Conservation (phyloP, 2,113 vertebrate genomes). For the Hippocampus guttulatus region DNA sequence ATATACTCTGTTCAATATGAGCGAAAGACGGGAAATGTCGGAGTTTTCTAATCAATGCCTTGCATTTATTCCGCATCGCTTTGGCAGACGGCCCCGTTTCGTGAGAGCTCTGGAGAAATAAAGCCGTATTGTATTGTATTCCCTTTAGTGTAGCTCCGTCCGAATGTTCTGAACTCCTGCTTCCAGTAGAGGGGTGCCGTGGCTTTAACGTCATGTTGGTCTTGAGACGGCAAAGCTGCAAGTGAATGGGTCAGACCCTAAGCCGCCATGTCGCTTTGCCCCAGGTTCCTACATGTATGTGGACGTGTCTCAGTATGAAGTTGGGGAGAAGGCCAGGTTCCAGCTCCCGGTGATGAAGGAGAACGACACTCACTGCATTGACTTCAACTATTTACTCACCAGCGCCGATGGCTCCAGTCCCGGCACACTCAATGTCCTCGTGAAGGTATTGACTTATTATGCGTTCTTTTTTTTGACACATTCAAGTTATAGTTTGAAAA, state of each 20-base stretch:
- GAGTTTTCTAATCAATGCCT: not conserved
- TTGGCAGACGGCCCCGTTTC: not conserved
- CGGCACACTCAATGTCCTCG: constrained; percentile 88
- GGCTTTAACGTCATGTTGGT: too few relatives aligned
- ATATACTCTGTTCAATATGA: not conserved
- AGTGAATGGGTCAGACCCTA: too few relatives aligned
- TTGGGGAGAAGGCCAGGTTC: constrained; percentile 88
- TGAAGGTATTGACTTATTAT: constrained; percentile 66
- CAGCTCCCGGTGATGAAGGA: constrained; percentile 97
- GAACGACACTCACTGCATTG: constrained; percentile 96
- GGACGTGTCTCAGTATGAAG: constrained; percentile 87
- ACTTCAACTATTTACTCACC: constrained; percentile 93
- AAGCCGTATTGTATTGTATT: too few relatives aligned
- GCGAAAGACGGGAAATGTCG: not conserved
- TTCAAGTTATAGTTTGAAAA: not conserved
- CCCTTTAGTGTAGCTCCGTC: too few relatives aligned
- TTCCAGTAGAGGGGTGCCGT: too few relatives aligned
- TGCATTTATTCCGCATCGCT: not conserved
- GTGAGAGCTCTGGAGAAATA: too few relatives aligned
- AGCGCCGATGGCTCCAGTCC: constrained; percentile 84
- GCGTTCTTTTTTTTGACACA: not conserved
- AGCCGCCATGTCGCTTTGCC: not conserved
- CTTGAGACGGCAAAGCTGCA: too few relatives aligned
- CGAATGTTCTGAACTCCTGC: too few relatives aligned
- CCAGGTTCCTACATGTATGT: constrained; percentile 97